These are phyloP conservation scores for Acanthisitta chloris DNA, from an alignment of 2,113 vertebrate species.

Conservation along the genomic window DNA sequence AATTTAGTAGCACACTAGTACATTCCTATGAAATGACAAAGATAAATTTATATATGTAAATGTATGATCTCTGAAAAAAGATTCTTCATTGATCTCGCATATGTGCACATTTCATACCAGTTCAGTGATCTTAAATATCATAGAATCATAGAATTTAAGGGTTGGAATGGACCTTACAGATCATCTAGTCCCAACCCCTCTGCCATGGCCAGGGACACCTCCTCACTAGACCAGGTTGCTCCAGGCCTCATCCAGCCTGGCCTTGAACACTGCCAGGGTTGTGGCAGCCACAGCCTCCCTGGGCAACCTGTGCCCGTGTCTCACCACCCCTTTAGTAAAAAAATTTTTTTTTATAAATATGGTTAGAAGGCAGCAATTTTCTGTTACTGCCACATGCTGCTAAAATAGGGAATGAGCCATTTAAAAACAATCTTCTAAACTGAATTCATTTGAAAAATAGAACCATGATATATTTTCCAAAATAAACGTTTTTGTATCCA, in stretches of 20 bases:
- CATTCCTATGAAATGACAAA: background rate
- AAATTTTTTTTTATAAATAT: no score
- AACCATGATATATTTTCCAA: background rate
- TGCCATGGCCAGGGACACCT: no score
- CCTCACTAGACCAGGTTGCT: no score
- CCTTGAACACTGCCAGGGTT: no score
- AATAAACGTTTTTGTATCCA: background rate
- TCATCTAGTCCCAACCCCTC: no score
- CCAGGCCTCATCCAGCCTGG: no score
- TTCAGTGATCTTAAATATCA: background rate
- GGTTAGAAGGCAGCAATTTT: background rate
- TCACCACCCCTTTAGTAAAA: no score
- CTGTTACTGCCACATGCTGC: background rate
- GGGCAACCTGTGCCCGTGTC: no score
- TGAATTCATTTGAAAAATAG: background rate
- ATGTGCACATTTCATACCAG: background rate
- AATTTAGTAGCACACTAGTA: background rate
- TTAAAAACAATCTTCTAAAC: background rate
- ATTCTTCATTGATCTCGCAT: background rate
- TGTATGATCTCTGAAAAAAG: background rate
- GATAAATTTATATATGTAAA: background rate
- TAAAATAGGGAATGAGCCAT: background rate
- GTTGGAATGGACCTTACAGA: no score
- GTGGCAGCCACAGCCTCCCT: no score
- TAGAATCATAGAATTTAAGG: no score